Percentiles rank a stretch among this genome's conserved stretches.
Conservation (phyloP, 1,140 invertebrate species). For the Papilio polytes region DNA sequence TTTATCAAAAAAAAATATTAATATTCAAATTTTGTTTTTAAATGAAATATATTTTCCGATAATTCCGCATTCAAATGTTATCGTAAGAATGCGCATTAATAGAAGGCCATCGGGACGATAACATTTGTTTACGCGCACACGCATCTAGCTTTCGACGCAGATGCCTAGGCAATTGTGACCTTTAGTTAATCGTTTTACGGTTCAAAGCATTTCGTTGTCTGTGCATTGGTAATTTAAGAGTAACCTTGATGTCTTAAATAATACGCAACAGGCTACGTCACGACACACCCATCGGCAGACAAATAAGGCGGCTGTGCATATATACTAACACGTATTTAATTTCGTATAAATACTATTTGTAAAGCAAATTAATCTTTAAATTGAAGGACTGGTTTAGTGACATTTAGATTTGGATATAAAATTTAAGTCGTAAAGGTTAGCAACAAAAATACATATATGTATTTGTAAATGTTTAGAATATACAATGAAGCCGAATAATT, state of each 20-base stretch:
- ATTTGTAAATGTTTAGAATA: slow-evolving; percentile 1
- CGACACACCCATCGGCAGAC: slow-evolving; percentile 78
- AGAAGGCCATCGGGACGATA: slow-evolving; percentile 57
- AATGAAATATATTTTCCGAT: neutral
- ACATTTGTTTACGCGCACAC: slow-evolving; percentile 53
- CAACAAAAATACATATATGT: neutral
- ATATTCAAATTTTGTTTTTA: neutral
- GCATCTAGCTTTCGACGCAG: slow-evolving; percentile 43
- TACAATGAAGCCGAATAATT: neutral
- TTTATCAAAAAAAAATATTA: neutral
- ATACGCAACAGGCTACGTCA: slow-evolving; percentile 77
- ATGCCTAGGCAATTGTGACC: slow-evolving; percentile 42
- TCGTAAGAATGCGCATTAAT: slow-evolving; percentile 52
- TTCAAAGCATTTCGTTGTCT: slow-evolving; percentile 59
- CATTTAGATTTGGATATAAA: slow-evolving; percentile 5
- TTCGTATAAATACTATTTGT: slow-evolving; percentile 24
- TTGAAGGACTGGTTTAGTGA: neutral
- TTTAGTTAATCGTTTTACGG: slow-evolving; percentile 55
- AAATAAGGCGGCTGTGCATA: slow-evolving; percentile 61
- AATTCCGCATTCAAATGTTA: slow-evolving; percentile 10
- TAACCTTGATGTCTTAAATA: slow-evolving; percentile 77
- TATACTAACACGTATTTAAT: slow-evolving; percentile 32
- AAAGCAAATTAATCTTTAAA: slow-evolving; percentile 26
- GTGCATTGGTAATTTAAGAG: slow-evolving; percentile 54
- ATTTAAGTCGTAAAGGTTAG: slow-evolving; percentile 17